Conservation (phyloP, 2,113 vertebrate species). For the Anolis sagrei region DNA sequence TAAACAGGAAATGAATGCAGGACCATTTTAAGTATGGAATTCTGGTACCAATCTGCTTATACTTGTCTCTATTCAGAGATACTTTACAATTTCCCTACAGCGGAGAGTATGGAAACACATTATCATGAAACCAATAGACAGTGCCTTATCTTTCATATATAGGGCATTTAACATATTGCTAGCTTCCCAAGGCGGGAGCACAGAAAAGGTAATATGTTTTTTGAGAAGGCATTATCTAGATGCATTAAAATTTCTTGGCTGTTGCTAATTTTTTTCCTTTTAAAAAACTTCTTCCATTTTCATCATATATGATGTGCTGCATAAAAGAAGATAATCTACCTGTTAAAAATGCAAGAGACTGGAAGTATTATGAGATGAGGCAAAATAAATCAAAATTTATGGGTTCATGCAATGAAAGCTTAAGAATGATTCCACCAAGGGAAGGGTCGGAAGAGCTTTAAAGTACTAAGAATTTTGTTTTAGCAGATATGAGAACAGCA, state of each 20-base stretch:
- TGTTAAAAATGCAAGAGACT: neutral
- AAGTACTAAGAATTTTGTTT: slow-evolving; percentile 31
- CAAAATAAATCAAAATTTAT: neutral
- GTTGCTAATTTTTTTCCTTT: neutral
- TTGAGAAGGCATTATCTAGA: neutral
- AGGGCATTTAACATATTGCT: neutral
- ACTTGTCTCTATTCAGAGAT: neutral
- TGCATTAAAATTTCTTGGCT: neutral
- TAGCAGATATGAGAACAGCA: neutral
- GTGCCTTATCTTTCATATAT: neutral
- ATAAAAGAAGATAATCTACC: neutral
- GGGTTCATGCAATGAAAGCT: neutral
- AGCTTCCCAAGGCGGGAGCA: neutral
- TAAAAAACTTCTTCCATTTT: neutral
- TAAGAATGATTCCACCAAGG: neutral
- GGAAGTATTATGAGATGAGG: neutral
- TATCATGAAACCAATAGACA: neutral
- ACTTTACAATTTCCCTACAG: neutral
- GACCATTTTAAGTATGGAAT: neutral
- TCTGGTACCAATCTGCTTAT: neutral
- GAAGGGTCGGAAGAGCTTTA: neutral
- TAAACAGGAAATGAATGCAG: too few relatives aligned
- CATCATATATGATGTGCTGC: neutral
- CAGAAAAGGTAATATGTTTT: neutral
- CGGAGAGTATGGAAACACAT: neutral